Percentiles rank a stretch among this genome's conserved stretches.
Conservation (phyloP, 1,140 invertebrate species). For the Anoplophora glabripennis region DNA sequence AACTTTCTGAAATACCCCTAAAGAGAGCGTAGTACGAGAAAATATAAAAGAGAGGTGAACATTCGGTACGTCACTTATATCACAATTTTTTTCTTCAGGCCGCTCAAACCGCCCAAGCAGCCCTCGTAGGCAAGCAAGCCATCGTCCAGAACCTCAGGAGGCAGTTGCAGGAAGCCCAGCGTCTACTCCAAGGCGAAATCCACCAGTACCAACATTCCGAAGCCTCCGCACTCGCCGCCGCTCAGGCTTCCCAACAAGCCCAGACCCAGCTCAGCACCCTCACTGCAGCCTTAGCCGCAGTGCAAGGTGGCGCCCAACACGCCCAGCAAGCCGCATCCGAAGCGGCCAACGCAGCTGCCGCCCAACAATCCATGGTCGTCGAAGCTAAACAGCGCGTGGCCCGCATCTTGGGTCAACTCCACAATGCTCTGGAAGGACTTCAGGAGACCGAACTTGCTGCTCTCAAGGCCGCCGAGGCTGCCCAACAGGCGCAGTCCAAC, state of each 20-base stretch:
- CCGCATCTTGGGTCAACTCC: slow-evolving; percentile 19
- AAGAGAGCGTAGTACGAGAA: no score
- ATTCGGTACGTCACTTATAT: no score
- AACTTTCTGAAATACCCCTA: no score
- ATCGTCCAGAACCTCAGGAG: slow-evolving; percentile 28
- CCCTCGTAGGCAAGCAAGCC: slow-evolving; percentile 33
- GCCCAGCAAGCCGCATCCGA: slow-evolving; percentile 26
- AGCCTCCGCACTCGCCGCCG: slow-evolving; percentile 25
- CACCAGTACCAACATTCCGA: slow-evolving; percentile 28
- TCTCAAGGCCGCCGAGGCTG: slow-evolving; percentile 26
- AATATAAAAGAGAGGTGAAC: no score
- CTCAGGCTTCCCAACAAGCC: slow-evolving; percentile 29
- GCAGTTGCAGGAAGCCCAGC: slow-evolving; percentile 28
- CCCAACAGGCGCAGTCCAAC: slow-evolving; percentile 31
- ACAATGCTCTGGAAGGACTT: slow-evolving; percentile 26
- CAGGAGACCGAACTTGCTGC: slow-evolving; percentile 29
- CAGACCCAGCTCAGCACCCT: slow-evolving; percentile 19
- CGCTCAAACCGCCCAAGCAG: slow-evolving; percentile 34
- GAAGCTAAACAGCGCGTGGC: slow-evolving; percentile 27
- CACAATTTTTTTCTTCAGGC: slow-evolving; percentile 17
- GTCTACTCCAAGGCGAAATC: slow-evolving; percentile 26
- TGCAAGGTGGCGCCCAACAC: slow-evolving; percentile 26
- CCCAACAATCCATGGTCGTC: slow-evolving; percentile 29
- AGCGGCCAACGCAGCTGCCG: slow-evolving; percentile 26
- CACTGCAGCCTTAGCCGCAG: slow-evolving; percentile 27